A percentile compares a stretch with the other conserved stretches of the same genome.
phyloP scores from a whole-genome alignment of 2,888 invertebrate species.

The Synergus gifuensis region DNA sequence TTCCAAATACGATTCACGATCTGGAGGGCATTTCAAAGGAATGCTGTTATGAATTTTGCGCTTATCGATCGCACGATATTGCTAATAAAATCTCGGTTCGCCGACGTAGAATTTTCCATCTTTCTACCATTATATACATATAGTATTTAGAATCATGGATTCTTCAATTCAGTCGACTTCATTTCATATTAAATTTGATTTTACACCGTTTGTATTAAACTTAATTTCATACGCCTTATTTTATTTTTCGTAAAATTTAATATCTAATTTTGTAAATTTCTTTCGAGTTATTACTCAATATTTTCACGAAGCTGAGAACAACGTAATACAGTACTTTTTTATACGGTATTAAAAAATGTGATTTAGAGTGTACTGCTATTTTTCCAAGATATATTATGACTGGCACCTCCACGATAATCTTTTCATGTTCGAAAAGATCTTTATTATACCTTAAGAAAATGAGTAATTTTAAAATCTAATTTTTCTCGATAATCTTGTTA shows the following conservation, averaged over 20 bases:
- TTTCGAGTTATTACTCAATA: background rate
- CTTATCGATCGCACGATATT: conserved; percentile 33
- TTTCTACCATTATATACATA: background rate
- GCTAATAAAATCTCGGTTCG: conserved; percentile 39
- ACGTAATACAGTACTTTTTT: background rate
- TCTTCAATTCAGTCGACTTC: conserved; percentile 15
- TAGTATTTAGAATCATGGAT: background rate
- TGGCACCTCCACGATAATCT: background rate
- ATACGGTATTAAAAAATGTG: background rate
- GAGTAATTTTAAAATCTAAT: background rate
- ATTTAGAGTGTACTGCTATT: background rate
- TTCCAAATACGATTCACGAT: conserved; percentile 32
- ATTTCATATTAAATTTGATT: conserved; percentile 20
- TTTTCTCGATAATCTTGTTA: background rate
- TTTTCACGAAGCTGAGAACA: background rate
- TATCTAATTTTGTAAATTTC: background rate
- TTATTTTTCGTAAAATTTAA: background rate
- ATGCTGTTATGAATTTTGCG: conserved; percentile 38
- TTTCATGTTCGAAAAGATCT: background rate
- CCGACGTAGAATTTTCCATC: conserved; percentile 12
- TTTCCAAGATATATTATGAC: background rate
- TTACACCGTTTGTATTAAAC: conserved; percentile 4
- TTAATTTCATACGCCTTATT: background rate
- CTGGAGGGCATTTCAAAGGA: conserved; percentile 37
- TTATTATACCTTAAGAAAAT: background rate